A percentile compares a stretch with the other conserved stretches of the same genome.
These are phyloP conservation scores for Bombus vancouverensis DNA, from an alignment of 1,140 invertebrate genomes.

Conservation along the genomic window DNA sequence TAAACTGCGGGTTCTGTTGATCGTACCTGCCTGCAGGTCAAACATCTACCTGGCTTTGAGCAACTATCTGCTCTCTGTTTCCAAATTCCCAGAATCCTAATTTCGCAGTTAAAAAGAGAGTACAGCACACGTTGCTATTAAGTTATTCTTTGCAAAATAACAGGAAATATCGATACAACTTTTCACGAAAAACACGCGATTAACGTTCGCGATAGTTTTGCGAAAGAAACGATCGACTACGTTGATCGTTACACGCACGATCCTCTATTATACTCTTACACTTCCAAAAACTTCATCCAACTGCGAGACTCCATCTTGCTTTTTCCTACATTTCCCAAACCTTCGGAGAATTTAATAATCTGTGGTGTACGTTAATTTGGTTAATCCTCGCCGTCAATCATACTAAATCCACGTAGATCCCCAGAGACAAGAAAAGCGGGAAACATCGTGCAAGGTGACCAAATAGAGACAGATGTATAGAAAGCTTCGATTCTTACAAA, in stretches of 20 bases:
- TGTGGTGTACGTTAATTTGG: conserved; percentile 58
- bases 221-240: neutral
- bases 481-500: neutral
- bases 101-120: conserved; percentile 31
- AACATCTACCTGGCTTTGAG: conserved; percentile 73
- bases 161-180: neutral
- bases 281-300: too few species aligned
- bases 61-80: conserved; percentile 53
- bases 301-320: neutral
- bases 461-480: neutral
- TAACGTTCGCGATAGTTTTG: too few species aligned
- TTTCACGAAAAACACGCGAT: neutral
- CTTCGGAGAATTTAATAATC: conserved; percentile 58
- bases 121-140: neutral
- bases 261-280: too few species aligned
- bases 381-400: conserved; percentile 62
- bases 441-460: conserved; percentile 43
- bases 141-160: neutral
- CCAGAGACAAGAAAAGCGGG: conserved; percentile 40
- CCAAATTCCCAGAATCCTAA: conserved; percentile 49
- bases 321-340: conserved; percentile 24
- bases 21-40: conserved; percentile 68
- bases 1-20: conserved; percentile 63
- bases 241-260: too few species aligned
- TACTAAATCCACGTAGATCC: conserved; percentile 61